phyloP scores from a whole-genome alignment of 2,797 vertebrate species.

The Buphagus erythrorhynchus region DNA sequence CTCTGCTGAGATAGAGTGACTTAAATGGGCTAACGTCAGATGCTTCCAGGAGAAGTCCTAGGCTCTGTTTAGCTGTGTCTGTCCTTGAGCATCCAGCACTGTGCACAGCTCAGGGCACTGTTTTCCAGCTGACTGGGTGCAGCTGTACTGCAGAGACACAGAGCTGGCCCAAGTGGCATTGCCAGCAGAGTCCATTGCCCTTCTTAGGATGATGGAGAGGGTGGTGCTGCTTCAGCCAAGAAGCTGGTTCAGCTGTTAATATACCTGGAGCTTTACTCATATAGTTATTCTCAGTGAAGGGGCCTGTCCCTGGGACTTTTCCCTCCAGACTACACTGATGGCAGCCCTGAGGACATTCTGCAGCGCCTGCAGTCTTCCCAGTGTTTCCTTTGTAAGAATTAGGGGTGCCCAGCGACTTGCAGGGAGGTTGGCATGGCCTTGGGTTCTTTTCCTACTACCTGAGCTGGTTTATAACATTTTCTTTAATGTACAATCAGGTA shows the following conservation, averaged over 20 bases:
- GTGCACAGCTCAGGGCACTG: neutral
- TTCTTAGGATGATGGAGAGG: neutral
- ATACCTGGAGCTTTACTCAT: neutral
- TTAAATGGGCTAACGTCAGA: neutral
- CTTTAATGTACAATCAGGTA: neutral
- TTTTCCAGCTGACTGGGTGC: neutral
- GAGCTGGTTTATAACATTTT: neutral
- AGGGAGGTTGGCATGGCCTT: neutral
- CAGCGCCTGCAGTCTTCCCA: fast-evolving
- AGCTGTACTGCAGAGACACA: neutral
- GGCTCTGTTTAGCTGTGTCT: neutral
- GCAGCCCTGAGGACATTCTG: neutral
- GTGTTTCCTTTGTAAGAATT: neutral
- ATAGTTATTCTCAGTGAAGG: neutral
- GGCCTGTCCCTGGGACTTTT: neutral
- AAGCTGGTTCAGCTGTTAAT: neutral
- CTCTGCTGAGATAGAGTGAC: neutral
- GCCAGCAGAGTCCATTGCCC: neutral
- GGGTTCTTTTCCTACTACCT: neutral
- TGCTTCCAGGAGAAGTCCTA: neutral
- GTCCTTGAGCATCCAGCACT: neutral
- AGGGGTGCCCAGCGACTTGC: neutral
- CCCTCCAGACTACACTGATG: neutral
- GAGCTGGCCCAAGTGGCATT: neutral
- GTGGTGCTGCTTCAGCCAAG: neutral